Base-by-base conservation (phyloP, 2,113 vertebrate genomes). In the Halcyon senegalensis region DNA sequence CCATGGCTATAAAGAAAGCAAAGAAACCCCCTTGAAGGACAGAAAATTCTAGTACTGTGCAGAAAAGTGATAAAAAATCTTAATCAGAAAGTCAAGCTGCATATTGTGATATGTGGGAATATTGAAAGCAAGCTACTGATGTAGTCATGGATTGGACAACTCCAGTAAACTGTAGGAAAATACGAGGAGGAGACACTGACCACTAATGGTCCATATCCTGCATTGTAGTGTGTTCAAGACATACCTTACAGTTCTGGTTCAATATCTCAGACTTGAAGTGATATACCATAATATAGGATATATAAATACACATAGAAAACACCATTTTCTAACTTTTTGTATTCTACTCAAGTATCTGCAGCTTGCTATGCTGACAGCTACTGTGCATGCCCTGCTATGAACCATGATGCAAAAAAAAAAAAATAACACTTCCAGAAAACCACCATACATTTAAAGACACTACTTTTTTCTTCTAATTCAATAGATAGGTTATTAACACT, bases 401-500 rank as follows among this genome's bases (percentile, higher is more conserved):
- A 79, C 25, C 19, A 41, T 33, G 25, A 85, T 11, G 37, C 15
- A 92, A 78, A 81, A 86, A 88, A 53, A 53, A 62, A 73, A 79
- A 83, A 90, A 81, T 23, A 89, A 39, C 19, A 33, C 64, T 79
- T 92, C 24, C 66, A 89, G 87, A 73, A 92, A 70, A 33, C 6
- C 24, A 68, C 8, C 17, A 21, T 24, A 62, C 16, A 50, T 82
- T 90, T 84, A 62, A 92, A 93, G 19, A 70, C 18, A 91, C 2
- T 28, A 25, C 63, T 28, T 73, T 76, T 81, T 5, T 1, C 7
- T 73, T 62, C 58, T 87, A 90, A 79, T 78, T 89, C 35, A 92
- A 90, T 58, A 92, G 27, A 56, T 35, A 77, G 20, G 31, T 50
- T 86, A 88, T 83, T 90, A 93, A 94, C 69, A 92, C 28, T 82